Evolutionary conservation across 2,797 vertebrate species (phyloP).

Genomic region (Balearica regulorum): DNA sequence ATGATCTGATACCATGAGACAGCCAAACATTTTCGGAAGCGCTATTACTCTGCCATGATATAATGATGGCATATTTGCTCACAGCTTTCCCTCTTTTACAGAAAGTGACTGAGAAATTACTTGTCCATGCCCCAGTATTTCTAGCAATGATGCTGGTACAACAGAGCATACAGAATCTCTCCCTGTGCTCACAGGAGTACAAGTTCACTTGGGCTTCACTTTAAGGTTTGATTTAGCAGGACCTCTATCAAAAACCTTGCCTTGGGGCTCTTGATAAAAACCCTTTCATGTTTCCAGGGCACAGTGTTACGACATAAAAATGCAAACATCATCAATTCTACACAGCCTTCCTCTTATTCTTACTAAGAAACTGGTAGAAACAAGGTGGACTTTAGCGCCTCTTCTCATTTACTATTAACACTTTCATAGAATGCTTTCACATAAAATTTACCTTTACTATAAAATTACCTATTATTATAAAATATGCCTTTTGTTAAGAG

Average conservation of each 20-base stretch:
- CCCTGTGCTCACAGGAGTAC: neutral
- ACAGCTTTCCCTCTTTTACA: neutral
- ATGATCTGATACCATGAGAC: neutral
- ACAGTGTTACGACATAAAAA: neutral
- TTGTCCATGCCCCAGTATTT: neutral
- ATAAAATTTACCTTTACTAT: neutral
- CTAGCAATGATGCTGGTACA: neutral
- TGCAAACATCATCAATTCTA: neutral
- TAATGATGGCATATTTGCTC: neutral
- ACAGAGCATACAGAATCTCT: neutral
- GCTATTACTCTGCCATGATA: neutral
- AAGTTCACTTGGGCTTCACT: neutral
- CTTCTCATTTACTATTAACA: neutral
- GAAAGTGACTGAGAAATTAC: neutral
- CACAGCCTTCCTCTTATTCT: neutral
- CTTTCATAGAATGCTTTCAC: neutral
- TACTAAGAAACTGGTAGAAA: neutral
- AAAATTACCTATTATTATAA: neutral
- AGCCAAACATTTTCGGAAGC: neutral
- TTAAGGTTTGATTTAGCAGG: neutral
- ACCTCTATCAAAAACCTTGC: neutral
- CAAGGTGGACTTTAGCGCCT: neutral
- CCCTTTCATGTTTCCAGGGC: neutral
- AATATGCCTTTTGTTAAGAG: slow-evolving; percentile 17
- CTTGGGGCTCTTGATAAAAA: neutral